A percentile compares a stretch with the other conserved stretches of the same genome.
Evolutionary conservation across 2,113 vertebrate genomes (phyloP).

Genomic region (Saccopteryx leptura): DNA sequence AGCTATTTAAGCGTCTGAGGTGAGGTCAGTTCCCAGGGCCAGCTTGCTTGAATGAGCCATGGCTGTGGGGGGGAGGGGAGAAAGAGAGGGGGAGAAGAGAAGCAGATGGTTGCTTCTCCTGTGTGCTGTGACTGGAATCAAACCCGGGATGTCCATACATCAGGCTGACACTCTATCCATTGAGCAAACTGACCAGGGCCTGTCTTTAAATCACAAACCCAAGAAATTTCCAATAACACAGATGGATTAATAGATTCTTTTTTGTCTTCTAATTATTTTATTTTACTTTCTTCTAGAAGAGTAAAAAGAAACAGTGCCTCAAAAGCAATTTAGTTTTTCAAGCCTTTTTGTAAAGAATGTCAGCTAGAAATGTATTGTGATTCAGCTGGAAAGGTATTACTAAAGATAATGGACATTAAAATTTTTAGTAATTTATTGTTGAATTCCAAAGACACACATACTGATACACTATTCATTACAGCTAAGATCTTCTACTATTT

Average conservation of each 20-base stretch:
- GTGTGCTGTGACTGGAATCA: no score
- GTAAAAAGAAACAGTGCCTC: slow-evolving; percentile 25
- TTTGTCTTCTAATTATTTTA: neutral
- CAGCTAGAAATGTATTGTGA: neutral
- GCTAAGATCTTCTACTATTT: neutral
- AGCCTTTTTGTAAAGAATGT: slow-evolving; percentile 36
- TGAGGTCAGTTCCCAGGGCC: no score
- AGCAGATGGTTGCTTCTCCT: no score
- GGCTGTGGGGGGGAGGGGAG: no score
- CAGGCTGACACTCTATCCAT: no score
- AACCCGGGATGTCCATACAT: no score
- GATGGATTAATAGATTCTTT: neutral
- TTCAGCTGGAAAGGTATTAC: neutral
- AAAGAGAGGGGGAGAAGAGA: no score
- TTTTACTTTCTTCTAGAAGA: slow-evolving; percentile 45
- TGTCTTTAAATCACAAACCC: neutral
- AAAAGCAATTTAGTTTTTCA: slow-evolving; percentile 39
- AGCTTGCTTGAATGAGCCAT: no score
- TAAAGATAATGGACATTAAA: neutral
- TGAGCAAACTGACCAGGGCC: no score
- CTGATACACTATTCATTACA: neutral
- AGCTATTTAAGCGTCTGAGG: no score
- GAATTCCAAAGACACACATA: neutral
- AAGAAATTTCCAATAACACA: neutral
- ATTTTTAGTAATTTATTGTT: neutral